Evolutionary conservation across 2,113 vertebrate species (phyloP).

Genomic region (Ictalurus furcatus): DNA sequence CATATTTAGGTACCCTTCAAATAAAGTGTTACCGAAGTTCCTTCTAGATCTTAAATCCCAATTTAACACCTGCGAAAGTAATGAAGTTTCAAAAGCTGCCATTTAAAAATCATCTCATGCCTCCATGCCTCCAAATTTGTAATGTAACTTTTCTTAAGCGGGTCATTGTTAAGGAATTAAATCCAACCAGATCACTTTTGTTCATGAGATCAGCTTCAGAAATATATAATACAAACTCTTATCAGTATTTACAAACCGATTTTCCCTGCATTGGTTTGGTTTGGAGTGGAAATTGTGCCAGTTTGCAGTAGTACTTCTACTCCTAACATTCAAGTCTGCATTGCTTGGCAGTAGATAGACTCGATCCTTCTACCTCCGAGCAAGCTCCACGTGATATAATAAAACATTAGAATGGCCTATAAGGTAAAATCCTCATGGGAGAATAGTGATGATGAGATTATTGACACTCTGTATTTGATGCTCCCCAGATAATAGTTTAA

Average conservation of each 20-base stretch:
- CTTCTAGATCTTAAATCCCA: background rate
- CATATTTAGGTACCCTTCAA: no score
- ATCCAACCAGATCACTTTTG: background rate
- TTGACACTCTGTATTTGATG: background rate
- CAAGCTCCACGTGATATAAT: background rate
- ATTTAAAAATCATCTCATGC: background rate
- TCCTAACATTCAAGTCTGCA: no score
- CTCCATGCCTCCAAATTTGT: background rate
- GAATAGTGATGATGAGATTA: background rate
- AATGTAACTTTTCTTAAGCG: background rate
- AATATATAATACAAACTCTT: background rate
- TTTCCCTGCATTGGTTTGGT: background rate
- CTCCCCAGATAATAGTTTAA: constrained; percentile 5
- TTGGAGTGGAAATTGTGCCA: background rate
- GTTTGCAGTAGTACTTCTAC: background rate
- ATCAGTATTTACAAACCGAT: background rate
- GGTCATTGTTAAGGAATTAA: background rate
- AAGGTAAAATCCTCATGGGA: background rate
- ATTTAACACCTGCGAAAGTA: background rate
- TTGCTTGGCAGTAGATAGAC: background rate
- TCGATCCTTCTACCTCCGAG: background rate
- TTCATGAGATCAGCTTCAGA: background rate
- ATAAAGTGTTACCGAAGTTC: no score
- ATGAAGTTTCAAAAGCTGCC: background rate
- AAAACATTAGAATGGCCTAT: background rate